Evolutionary conservation across 2,113 vertebrate genomes (phyloP).

Genomic region (Galemys pyrenaicus): DNA sequence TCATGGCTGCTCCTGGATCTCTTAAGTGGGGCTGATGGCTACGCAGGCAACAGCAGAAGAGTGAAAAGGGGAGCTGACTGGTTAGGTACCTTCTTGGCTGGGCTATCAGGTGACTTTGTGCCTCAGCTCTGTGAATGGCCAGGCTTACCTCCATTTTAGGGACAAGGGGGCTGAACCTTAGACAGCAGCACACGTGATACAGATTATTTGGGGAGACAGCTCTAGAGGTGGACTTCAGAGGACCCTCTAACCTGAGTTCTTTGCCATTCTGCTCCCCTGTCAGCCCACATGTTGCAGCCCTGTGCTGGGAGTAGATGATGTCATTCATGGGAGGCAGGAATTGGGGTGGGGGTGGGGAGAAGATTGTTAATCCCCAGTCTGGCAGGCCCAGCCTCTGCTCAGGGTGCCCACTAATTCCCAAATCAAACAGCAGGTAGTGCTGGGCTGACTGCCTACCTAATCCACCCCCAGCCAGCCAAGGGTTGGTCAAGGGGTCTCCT

Average conservation of each 20-base stretch:
- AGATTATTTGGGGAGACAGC: not conserved
- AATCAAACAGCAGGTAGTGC: constrained; percentile 71
- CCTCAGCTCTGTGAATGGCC: not conserved
- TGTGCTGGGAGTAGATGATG: not conserved
- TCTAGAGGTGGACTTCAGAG: not conserved
- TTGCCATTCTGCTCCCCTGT: not conserved
- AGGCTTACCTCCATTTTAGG: not conserved
- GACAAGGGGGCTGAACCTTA: not conserved
- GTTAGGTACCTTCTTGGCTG: not conserved
- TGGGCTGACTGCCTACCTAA: constrained; percentile 61
- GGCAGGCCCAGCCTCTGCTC: constrained; percentile 68
- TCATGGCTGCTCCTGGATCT: not conserved
- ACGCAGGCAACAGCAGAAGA: not conserved
- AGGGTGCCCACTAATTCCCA: constrained; percentile 75
- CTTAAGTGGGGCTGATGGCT: not conserved
- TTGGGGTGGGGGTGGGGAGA: not conserved
- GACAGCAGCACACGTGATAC: not conserved
- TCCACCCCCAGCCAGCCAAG: constrained; percentile 42
- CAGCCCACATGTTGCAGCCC: not conserved
- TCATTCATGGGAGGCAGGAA: not conserved
- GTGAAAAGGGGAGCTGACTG: too few species aligned
- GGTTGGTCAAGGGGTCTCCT: not conserved
- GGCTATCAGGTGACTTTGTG: not conserved
- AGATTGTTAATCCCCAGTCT: constrained; percentile 73
- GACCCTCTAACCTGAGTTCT: not conserved